phyloP scores from a whole-genome alignment of 1,140 invertebrate genomes.

The Zaprionus tsacasi region DNA sequence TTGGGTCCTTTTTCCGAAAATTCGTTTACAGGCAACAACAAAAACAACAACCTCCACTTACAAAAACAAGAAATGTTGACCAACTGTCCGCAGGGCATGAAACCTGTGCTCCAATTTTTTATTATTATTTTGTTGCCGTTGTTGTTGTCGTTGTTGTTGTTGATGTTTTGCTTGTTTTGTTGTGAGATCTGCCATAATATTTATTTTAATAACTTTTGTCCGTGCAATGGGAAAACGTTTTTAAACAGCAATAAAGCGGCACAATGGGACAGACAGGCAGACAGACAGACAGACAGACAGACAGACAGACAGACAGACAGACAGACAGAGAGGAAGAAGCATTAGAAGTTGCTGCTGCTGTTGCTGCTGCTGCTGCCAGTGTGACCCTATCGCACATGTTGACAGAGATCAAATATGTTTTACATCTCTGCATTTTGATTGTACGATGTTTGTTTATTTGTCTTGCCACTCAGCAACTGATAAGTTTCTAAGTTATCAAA shows the following conservation, averaged over 20 bases:
- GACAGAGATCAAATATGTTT: conserved; percentile 1
- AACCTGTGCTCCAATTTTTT: conserved; percentile 10
- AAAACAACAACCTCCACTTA: not conserved
- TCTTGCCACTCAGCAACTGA: not conserved
- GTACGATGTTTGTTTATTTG: not conserved
- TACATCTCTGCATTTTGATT: conserved; percentile 2
- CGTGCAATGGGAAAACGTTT: conserved; percentile 5
- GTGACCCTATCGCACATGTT: not conserved
- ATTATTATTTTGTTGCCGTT: not conserved
- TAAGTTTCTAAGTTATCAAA: conserved; percentile 5
- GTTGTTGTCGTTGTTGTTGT: not conserved
- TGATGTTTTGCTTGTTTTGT: conserved; percentile 1
- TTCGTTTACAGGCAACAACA: not conserved
- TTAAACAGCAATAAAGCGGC: conserved; percentile 7
- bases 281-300: too few species aligned
- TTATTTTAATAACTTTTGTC: conserved; percentile 11
- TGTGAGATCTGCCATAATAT: conserved; percentile 7
- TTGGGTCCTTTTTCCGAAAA: conserved; percentile 4
- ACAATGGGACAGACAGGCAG: not conserved
- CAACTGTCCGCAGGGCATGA: conserved; percentile 3
- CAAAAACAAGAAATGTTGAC: conserved; percentile 5
- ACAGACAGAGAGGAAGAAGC: not conserved
- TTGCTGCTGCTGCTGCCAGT: not conserved
- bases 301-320: not conserved
- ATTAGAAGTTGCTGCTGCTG: not conserved